Percentiles rank a stretch among this genome's conserved stretches.
phyloP scores from a whole-genome alignment of 2,888 invertebrate species.

The Morpho deidamia region DNA sequence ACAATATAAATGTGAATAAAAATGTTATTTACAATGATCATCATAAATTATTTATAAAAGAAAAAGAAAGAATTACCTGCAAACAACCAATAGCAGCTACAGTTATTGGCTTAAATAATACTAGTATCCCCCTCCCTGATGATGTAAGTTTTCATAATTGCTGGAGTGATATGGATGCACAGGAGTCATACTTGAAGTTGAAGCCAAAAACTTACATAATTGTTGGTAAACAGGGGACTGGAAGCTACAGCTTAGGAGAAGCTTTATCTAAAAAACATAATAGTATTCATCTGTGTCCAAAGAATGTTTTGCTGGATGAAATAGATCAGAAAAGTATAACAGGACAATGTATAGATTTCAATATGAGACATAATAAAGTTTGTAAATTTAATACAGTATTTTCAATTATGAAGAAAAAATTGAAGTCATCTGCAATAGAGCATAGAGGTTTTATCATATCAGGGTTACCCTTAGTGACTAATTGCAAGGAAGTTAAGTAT shows the following conservation, averaged over 20 bases:
- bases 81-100: slow-evolving; percentile 47
- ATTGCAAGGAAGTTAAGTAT: slow-evolving; percentile 36
- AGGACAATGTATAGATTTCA: slow-evolving; percentile 79
- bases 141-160: slow-evolving; percentile 38
- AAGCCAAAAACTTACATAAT: slow-evolving; percentile 79
- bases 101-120: slow-evolving; percentile 56
- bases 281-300: slow-evolving; percentile 79
- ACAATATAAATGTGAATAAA: slow-evolving; percentile 35
- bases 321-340: slow-evolving; percentile 71
- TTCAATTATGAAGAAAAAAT: slow-evolving; percentile 68
- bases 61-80: not conserved
- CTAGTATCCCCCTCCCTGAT: slow-evolving; percentile 41
- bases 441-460: slow-evolving; percentile 82
- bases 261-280: slow-evolving; percentile 75
- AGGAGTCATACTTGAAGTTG: slow-evolving; percentile 60
- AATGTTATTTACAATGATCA: slow-evolving; percentile 38
- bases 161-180: slow-evolving; percentile 75
- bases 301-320: slow-evolving; percentile 75
- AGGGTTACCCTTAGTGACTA: slow-evolving; percentile 81
- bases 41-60: slow-evolving; percentile 23
- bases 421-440: slow-evolving; percentile 66
- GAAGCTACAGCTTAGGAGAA: slow-evolving; percentile 72
- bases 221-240: slow-evolving; percentile 78
- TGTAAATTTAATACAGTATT: slow-evolving; percentile 71
- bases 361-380: slow-evolving; percentile 72